These are phyloP conservation scores for Polydrusus cervinus DNA, from an alignment of 2,888 invertebrate genomes.

Conservation along the genomic window DNA sequence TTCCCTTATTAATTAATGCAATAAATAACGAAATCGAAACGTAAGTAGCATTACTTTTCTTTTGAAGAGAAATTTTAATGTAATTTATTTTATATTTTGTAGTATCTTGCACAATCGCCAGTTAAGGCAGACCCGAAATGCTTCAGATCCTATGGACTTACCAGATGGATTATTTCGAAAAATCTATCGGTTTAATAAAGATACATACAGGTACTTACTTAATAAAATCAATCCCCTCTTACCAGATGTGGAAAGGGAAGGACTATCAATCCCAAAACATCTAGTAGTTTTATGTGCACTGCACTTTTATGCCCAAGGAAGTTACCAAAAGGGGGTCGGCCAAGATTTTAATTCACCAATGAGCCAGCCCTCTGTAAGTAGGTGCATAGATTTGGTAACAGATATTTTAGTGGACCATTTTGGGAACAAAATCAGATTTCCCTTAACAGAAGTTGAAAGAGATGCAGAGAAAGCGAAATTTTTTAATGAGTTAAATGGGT, in stretches of 20 bases:
- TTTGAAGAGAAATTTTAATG: background rate
- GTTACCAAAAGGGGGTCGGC: slow-evolving; percentile 4
- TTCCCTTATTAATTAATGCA: background rate
- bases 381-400: background rate
- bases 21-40: background rate
- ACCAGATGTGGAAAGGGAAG: background rate
- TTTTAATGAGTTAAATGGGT: slow-evolving; percentile 9
- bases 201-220: background rate
- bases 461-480: background rate
- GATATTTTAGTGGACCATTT: background rate
- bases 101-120: background rate
- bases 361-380: background rate
- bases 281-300: background rate
- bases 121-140: background rate
- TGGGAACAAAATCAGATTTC: background rate
- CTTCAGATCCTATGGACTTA: slow-evolving; percentile 3
- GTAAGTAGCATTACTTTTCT: background rate
- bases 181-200: background rate
- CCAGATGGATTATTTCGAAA: background rate
- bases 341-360: slow-evolving; percentile 1
- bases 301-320: slow-evolving; percentile 5
- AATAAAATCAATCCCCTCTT: background rate
- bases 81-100: background rate
- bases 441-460: background rate
- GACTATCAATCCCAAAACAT: background rate